phyloP scores from a whole-genome alignment of 2,888 invertebrate genomes.

The Caenorhabditis wallacei region DNA sequence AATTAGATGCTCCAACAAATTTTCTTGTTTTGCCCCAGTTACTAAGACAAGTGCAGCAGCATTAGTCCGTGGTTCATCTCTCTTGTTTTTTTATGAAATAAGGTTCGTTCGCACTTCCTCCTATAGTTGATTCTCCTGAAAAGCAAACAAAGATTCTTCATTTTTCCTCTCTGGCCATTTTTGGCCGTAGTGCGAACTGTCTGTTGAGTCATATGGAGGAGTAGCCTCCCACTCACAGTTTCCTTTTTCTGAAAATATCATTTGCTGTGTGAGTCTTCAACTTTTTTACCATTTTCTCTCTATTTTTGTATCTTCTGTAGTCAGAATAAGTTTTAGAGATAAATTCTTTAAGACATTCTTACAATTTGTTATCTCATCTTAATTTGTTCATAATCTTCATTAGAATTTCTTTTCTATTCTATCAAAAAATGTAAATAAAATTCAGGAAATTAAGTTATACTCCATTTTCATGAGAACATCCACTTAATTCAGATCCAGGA shows the following conservation, averaged over 20 bases:
- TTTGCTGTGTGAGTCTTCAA: slow-evolving; percentile 11
- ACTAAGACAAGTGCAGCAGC: slow-evolving; percentile 22
- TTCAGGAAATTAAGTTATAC: no score
- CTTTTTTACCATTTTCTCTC: not conserved
- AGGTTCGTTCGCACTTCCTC: slow-evolving; percentile 19
- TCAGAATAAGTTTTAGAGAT: no score
- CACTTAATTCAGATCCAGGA: not conserved
- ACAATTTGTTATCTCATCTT: no score
- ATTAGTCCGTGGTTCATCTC: slow-evolving; percentile 10
- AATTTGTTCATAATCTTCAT: no score
- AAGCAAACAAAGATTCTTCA: slow-evolving; percentile 53
- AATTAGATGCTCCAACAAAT: slow-evolving; percentile 43
- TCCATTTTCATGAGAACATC: no score
- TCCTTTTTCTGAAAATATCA: slow-evolving; percentile 20
- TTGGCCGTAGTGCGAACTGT: slow-evolving; percentile 35
- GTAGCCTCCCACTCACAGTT: slow-evolving; percentile 36
- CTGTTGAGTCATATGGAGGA: slow-evolving; percentile 38
- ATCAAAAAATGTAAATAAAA: no score
- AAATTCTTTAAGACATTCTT: no score
- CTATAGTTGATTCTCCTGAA: slow-evolving; percentile 47
- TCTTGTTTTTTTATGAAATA: slow-evolving; percentile 33
- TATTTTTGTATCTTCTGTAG: not conserved
- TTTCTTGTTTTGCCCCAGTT: slow-evolving; percentile 4
- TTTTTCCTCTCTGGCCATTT: slow-evolving; percentile 48
- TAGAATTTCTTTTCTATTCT: not conserved